Conservation (phyloP, 2,888 invertebrate genomes). For the Caenorhabditis angaria region DNA sequence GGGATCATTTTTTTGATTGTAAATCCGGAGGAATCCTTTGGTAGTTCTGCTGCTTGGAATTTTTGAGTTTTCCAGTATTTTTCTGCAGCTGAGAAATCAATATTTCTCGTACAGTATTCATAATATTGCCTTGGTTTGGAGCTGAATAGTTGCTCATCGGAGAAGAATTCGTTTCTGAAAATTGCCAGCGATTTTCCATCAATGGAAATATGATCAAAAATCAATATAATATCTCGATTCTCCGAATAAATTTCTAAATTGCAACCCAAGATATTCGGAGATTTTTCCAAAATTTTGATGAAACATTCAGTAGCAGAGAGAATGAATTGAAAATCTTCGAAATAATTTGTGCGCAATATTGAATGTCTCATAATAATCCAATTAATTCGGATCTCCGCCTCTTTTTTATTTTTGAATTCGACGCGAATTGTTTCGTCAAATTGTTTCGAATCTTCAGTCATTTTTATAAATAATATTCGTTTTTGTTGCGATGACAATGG, state of each 20-base stretch:
- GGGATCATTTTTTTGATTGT: neutral
- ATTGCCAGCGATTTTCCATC: conserved; percentile 48
- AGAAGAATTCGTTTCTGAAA: conserved; percentile 38
- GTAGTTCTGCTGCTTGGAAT: neutral
- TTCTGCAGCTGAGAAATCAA: neutral
- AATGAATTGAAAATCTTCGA: conserved; percentile 19
- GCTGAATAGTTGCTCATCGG: conserved; percentile 13
- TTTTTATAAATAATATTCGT: conserved; percentile 24
- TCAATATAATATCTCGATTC: conserved; percentile 11
- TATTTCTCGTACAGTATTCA: neutral
- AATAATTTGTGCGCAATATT: conserved; percentile 21
- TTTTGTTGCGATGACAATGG: conserved; percentile 39
- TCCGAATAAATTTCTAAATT: neutral
- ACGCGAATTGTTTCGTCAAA: conserved; percentile 25
- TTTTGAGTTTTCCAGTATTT: conserved; percentile 12
- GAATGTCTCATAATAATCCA: conserved; percentile 13
- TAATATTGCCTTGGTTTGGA: neutral
- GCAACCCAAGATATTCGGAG: neutral
- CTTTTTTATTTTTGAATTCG: neutral
- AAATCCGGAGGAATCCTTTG: neutral
- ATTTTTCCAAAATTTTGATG: conserved; percentile 9
- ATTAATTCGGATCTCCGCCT: conserved; percentile 9
- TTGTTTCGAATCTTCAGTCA: conserved; percentile 11
- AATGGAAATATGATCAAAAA: conserved; percentile 52
- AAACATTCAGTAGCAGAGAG: conserved; percentile 31